Evolutionary conservation across 2,888 invertebrate genomes (phyloP).

Genomic region (Nomada fucata): DNA sequence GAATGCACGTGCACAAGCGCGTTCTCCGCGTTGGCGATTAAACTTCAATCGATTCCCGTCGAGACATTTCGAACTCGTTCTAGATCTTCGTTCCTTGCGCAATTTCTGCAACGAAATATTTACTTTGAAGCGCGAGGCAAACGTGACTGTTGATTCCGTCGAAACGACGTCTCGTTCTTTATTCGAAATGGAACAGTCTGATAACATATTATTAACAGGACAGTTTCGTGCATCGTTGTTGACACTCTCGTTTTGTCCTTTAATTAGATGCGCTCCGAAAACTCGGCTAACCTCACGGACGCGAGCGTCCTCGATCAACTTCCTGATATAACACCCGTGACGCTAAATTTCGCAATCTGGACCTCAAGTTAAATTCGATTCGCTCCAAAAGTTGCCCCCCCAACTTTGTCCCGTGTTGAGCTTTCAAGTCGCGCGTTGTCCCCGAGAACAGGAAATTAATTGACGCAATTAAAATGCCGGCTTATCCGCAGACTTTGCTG

Average conservation of each 20-base stretch:
- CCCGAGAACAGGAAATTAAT: conserved; percentile 6
- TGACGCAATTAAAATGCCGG: not conserved
- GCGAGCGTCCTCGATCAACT: conserved; percentile 1
- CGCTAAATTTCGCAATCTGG: conserved; percentile 33
- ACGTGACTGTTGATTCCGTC: no score
- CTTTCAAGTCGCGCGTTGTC: not conserved
- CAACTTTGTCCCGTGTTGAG: not conserved
- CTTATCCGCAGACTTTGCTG: conserved; percentile 3
- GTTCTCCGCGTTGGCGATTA: no score
- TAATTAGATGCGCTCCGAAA: not conserved
- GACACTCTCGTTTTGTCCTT: not conserved
- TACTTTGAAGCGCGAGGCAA: no score
- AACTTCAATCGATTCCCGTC: no score
- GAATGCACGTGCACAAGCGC: no score
- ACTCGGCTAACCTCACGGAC: not conserved
- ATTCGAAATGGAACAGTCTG: no score
- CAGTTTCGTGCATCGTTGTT: no score
- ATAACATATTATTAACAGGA: no score
- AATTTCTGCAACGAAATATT: no score
- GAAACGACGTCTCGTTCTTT: no score
- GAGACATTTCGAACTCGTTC: no score
- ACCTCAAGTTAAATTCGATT: conserved; percentile 37
- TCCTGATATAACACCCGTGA: conserved; percentile 10
- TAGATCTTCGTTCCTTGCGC: no score
- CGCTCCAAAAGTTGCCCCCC: conserved; percentile 11